phyloP scores from a whole-genome alignment of 2,797 vertebrate genomes.

The Danio aesculapii region DNA sequence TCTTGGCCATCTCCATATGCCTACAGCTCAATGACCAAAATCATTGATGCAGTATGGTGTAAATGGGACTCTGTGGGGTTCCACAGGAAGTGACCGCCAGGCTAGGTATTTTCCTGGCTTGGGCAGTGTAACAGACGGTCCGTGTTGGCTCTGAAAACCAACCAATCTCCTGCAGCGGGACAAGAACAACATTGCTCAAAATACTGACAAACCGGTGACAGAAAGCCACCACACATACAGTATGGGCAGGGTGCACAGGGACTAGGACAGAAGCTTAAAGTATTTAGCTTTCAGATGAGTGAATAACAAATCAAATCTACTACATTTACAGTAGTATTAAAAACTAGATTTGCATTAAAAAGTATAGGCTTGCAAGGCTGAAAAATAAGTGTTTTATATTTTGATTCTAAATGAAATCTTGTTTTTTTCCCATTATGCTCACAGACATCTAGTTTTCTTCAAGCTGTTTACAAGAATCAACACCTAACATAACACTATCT shows the following conservation, averaged over 20 bases:
- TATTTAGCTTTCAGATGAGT: background rate
- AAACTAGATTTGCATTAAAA: background rate
- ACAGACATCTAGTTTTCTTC: background rate
- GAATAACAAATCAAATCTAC: background rate
- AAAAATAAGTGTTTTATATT: background rate
- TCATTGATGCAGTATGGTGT: conserved; percentile 65
- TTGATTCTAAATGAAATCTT: background rate
- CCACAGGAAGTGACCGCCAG: conserved; percentile 65
- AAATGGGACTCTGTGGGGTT: conserved; percentile 70
- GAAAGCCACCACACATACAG: conserved; percentile 49
- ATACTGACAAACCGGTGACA: conserved; percentile 61
- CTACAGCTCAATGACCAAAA: conserved; percentile 63
- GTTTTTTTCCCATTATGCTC: background rate
- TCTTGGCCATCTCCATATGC: conserved; percentile 28
- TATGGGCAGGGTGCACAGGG: conserved; percentile 32
- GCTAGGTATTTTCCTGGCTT: conserved; percentile 75
- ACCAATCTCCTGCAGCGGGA: conserved; percentile 66
- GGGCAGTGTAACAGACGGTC: conserved; percentile 71
- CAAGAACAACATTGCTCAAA: conserved; percentile 69
- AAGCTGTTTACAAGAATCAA: background rate
- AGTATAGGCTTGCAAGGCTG: background rate
- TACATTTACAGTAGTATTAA: background rate
- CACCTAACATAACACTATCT: background rate
- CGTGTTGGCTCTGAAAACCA: conserved; percentile 71
- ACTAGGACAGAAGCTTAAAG: conserved; percentile 26